Conservation (phyloP, 2,888 invertebrate species). For the Microctonus brassicae region DNA sequence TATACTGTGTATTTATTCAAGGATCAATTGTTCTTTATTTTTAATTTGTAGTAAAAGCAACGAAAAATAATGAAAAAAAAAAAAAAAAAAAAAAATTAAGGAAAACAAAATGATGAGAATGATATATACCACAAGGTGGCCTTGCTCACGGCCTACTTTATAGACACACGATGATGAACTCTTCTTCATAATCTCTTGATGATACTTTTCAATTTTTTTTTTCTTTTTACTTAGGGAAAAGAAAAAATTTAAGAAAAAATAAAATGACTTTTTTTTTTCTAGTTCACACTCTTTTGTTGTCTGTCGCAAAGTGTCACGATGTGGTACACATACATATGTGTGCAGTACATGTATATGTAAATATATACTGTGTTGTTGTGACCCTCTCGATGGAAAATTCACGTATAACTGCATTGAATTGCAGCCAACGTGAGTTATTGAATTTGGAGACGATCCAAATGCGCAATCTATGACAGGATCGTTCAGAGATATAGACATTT, state of each 20-base stretch:
- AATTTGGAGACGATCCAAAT: conserved; percentile 36
- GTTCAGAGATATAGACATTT: background rate
- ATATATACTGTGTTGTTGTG: background rate
- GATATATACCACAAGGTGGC: background rate
- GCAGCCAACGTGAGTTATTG: conserved; percentile 38
- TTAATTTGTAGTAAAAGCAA: no score
- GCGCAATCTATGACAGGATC: conserved; percentile 1
- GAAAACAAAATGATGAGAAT: background rate
- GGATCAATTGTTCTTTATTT: background rate
- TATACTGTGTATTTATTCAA: no score
- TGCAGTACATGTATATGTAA: background rate
- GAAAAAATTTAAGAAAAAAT: no score
- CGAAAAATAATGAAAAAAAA: background rate
- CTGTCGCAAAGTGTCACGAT: background rate
- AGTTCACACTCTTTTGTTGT: background rate
- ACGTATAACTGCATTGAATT: conserved; percentile 40
- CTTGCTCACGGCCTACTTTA: background rate
- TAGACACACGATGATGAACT: background rate
- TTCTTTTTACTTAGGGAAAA: background rate
- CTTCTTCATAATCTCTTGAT: background rate
- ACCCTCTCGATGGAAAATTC: conserved; percentile 24
- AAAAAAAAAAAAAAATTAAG: background rate
- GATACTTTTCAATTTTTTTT: conserved; percentile 2
- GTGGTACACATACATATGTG: background rate
- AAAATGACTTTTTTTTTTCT: no score